Evolutionary conservation across 1,140 invertebrate species (phyloP).

Genomic region (Metaphire vulgaris): DNA sequence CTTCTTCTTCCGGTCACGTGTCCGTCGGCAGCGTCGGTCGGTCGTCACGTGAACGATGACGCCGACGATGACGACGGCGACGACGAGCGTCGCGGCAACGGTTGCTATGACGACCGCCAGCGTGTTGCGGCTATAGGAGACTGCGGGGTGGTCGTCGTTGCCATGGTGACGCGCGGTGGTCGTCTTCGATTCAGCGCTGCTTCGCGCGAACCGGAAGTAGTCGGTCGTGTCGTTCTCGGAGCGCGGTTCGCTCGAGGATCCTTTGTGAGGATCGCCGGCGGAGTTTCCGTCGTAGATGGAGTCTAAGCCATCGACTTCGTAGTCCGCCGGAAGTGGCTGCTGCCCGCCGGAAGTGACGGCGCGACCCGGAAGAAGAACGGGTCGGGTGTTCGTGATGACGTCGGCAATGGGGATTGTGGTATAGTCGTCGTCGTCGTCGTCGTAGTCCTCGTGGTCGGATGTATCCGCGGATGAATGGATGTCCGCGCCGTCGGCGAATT

Average conservation of each 20-base stretch:
- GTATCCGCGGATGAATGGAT: neutral
- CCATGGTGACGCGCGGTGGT: neutral
- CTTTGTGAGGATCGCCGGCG: too few relatives aligned
- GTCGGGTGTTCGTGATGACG: neutral
- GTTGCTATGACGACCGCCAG: conserved; percentile 18
- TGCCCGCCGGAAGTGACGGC: too few relatives aligned
- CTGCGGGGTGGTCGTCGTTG: neutral
- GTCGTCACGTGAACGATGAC: conserved; percentile 15
- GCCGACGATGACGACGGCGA: conserved; percentile 11
- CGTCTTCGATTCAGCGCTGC: neutral
- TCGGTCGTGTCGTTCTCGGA: neutral
- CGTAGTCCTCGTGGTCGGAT: neutral
- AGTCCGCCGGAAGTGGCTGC: too few relatives aligned
- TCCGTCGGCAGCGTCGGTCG: neutral
- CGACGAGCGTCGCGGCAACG: conserved; percentile 13
- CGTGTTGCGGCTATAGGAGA: neutral
- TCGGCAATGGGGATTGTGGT: too few relatives aligned
- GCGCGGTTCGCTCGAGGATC: too few relatives aligned
- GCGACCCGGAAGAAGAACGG: neutral
- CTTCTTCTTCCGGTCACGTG: neutral
- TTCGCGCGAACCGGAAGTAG: neutral
- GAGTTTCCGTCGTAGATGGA: too few relatives aligned
- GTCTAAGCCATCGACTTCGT: neutral
- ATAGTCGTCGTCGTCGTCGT: neutral
- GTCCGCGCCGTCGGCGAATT: conserved; percentile 28